Evolutionary conservation across 2,113 vertebrate genomes (phyloP).

Genomic region (Atractosteus spatula): DNA sequence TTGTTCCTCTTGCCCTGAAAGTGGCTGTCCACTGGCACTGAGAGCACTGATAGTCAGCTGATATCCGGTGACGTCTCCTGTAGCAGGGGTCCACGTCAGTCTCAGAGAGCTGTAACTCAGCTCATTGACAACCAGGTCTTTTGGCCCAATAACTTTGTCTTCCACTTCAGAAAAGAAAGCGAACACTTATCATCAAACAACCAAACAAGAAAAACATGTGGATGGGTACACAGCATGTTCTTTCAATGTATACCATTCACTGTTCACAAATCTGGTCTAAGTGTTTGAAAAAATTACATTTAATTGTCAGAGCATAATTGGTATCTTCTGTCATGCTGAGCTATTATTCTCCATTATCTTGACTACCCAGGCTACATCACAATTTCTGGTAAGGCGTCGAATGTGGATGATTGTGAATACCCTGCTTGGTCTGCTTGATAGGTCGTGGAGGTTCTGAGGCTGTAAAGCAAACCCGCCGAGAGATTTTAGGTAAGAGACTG

Average conservation of each 20-base stretch:
- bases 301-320: no score
- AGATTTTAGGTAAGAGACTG: slow-evolving; percentile 64
- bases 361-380: no score
- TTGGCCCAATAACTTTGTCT: slow-evolving; percentile 62
- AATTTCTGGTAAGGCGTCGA: no score
- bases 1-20: slow-evolving; percentile 53
- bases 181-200: not conserved
- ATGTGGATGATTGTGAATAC: slow-evolving; percentile 40
- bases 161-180: slow-evolving; percentile 47
- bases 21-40: slow-evolving; percentile 42
- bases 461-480: slow-evolving; percentile 74
- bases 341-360: no score
- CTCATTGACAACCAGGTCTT: slow-evolving; percentile 69
- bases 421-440: slow-evolving; percentile 38
- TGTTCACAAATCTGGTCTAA: no score
- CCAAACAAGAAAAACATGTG: not conserved
- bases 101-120: slow-evolving; percentile 69
- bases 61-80: slow-evolving; percentile 71
- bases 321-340: no score
- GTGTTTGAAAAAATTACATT: no score
- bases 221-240: no score
- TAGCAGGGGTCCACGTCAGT: slow-evolving; percentile 76
- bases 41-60: slow-evolving; percentile 61
- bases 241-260: no score
- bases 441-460: slow-evolving; percentile 78